Evolutionary conservation across 2,113 vertebrate species (phyloP).

Genomic region (Solea solea): DNA sequence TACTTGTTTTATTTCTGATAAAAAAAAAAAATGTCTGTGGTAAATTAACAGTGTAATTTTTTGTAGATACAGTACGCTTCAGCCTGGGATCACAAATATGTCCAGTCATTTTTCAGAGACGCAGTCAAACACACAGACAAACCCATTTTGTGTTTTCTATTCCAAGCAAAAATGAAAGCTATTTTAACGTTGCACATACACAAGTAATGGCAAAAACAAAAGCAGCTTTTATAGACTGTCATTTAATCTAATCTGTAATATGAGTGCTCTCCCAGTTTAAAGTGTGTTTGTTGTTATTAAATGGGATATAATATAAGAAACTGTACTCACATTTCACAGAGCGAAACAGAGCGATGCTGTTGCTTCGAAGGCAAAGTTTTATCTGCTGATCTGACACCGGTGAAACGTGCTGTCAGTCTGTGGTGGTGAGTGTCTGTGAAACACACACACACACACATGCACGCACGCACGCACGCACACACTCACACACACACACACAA

Average conservation of each 20-base stretch:
- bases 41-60: conserved; percentile 22
- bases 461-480: background rate
- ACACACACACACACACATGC: conserved; percentile 18
- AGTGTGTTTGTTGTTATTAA: too few relatives aligned
- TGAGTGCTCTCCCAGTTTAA: too few relatives aligned
- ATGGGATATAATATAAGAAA: too few relatives aligned
- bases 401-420: conserved; percentile 31
- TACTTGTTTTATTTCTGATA: background rate
- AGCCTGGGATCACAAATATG: conserved; percentile 48
- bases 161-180: conserved; percentile 57
- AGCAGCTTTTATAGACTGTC: conserved; percentile 9
- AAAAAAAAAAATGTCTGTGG: background rate
- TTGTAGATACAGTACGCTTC: conserved; percentile 33
- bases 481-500: conserved; percentile 14
- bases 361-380: conserved; percentile 29
- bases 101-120: conserved; percentile 56
- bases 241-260: background rate
- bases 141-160: conserved; percentile 60
- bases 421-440: background rate
- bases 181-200: conserved; percentile 53
- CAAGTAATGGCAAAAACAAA: background rate
- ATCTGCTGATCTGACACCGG: conserved; percentile 59
- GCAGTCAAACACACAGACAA: conserved; percentile 53
- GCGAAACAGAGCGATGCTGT: conserved; percentile 25
- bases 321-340: conserved; percentile 54